Conservation (phyloP, 2,888 invertebrate species). For the Coronaproctus castanopsis region DNA sequence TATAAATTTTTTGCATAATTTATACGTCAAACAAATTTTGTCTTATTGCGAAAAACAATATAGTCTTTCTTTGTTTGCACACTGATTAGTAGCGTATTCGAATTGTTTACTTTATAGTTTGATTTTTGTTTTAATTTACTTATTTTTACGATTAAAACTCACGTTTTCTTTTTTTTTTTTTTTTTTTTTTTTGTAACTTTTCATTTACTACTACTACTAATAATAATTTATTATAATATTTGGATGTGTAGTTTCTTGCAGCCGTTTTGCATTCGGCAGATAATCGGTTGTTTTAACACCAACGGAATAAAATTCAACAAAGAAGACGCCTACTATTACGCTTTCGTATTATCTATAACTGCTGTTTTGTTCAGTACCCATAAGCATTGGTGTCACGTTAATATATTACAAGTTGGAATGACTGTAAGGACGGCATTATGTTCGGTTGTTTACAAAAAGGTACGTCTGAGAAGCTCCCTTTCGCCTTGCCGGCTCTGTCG, state of each 20-base stretch:
- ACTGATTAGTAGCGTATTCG: no score
- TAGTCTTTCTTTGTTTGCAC: no score
- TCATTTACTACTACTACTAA: background rate
- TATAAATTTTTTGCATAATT: no score
- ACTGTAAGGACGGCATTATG: conserved; percentile 61
- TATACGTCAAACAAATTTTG: no score
- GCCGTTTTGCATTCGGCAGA: conserved; percentile 3
- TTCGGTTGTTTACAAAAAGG: conserved; percentile 69
- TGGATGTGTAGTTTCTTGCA: background rate
- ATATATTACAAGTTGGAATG: conserved; percentile 32
- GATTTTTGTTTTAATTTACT: no score
- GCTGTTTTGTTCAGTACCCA: background rate
- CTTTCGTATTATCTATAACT: background rate
- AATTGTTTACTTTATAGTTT: no score
- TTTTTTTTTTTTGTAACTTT: background rate
- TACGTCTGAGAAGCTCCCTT: conserved; percentile 24
- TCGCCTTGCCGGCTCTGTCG: background rate
- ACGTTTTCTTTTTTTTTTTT: background rate
- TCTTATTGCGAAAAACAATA: no score
- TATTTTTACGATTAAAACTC: background rate
- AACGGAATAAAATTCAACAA: background rate
- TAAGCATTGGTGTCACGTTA: background rate
- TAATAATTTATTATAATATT: background rate
- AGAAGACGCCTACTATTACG: background rate
- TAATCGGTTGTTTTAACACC: background rate